A percentile compares a stretch with the other conserved stretches of the same genome.
These are phyloP conservation scores for Diploscapter pachys DNA, from an alignment of 1,140 invertebrate genomes.

Conservation along the genomic window DNA sequence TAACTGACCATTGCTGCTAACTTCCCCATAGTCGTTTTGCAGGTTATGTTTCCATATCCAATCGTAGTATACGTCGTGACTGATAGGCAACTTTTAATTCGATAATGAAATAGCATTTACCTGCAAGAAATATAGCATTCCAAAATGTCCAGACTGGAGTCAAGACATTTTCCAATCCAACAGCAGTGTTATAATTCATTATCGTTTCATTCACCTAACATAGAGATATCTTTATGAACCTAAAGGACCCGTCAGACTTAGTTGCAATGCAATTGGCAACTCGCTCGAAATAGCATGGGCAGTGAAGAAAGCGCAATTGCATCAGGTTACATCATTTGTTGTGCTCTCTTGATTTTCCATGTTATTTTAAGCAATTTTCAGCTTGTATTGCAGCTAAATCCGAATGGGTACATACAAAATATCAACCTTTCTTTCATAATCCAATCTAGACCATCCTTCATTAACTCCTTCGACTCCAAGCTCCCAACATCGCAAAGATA, in stretches of 20 bases:
- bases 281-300: no score
- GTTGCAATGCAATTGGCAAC: no score
- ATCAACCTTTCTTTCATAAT: conserved; percentile 13
- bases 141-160: conserved; percentile 59
- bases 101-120: conserved; percentile 28
- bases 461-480: conserved; percentile 46
- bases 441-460: conserved; percentile 13
- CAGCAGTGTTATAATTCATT: conserved; percentile 49
- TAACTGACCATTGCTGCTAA: conserved; percentile 49
- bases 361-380: no score
- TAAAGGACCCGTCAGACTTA: no score
- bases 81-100: conserved; percentile 5
- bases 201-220: conserved; percentile 43
- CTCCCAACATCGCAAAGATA: conserved; percentile 56
- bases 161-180: conserved; percentile 50
- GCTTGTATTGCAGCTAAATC: no score
- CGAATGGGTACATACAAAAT: neutral
- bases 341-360: no score
- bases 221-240: neutral
- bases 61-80: conserved; percentile 59
- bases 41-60: conserved; percentile 57
- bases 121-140: conserved; percentile 58
- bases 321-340: no score
- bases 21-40: conserved; percentile 50
- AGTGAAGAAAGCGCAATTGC: no score